Percentiles rank a stretch among this genome's conserved stretches.
These are phyloP conservation scores for Rhegmatorhina hoffmannsi DNA, from an alignment of 2,113 vertebrate genomes.

Conservation along the genomic window DNA sequence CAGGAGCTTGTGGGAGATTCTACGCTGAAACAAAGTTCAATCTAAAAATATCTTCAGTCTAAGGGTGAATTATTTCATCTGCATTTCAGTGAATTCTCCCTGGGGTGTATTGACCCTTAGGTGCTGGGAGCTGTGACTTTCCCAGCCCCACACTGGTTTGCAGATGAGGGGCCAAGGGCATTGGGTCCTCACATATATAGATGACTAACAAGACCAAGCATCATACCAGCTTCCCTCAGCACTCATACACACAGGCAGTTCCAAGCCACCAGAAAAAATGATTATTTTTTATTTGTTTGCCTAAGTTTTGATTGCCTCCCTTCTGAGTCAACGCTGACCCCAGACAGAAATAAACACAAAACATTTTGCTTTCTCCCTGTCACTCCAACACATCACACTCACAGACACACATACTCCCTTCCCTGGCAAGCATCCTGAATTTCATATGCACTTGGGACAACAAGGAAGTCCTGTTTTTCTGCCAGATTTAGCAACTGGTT, in stretches of 20 bases:
- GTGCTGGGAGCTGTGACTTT: background rate
- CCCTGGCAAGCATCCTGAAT: slow-evolving; percentile 18
- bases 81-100: background rate
- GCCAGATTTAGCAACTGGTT: slow-evolving; percentile 22
- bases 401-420: background rate
- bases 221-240: background rate
- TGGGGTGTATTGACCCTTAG: background rate
- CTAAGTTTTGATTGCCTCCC: background rate
- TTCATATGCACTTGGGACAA: background rate
- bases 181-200: background rate
- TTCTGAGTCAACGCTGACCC: slow-evolving; percentile 34
- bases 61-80: background rate
- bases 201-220: background rate
- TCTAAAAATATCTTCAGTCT: background rate
- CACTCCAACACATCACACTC: slow-evolving; percentile 9
- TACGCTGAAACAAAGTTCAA: background rate
- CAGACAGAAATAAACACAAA: slow-evolving; percentile 5
- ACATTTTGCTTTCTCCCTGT: background rate
- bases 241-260: background rate
- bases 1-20: background rate
- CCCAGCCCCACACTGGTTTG: background rate
- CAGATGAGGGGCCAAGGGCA: background rate
- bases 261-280: background rate
- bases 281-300: background rate
- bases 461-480: background rate